Evolutionary conservation across 92 coral and sea anemone species (phyloP), one percentile per base, ranked within the genome.

Genomic region (Paramuricea clavata): DNA sequence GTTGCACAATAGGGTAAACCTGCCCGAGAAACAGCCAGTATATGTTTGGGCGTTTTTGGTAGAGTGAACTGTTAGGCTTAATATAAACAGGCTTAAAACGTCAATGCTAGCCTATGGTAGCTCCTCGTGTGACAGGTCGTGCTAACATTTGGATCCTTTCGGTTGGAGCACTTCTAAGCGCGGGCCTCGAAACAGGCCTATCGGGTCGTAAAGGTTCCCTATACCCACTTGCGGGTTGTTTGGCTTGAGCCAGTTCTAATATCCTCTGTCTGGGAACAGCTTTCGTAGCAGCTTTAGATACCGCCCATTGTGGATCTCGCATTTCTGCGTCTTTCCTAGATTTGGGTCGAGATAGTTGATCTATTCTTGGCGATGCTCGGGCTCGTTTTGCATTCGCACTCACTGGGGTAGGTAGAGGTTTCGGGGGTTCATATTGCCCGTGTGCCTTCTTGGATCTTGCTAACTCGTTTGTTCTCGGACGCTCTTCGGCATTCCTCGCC

Each of bases 231-330:
- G 87, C 92, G 5, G 91, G 86, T 79, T 95, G 94, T 56, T 88
- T 97, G 13, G 98, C 90, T 68, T 92, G 94, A 27, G 97, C 90
- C 7, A 97, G 93, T 44, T 91, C 99, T 35, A 91, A 91, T 0
- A 92, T 93, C 39, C 99, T 83, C 10, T 95, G 93, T 13, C 94
- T 92, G 0, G 99, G 98, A 15, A 91, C 95, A 13, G 92, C 89
- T 36, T 94, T 90, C 31, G 87, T 88, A 31, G 91, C 94, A 1
- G 97, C 92, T 15, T 93, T 93, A 0, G 99, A 85, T 16, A 97
- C 97, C 6, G 90, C 84, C 99, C 99, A 97, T 47, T 88, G 85
- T 21, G 99, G 97, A 22, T 97, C 99, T 61, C 99, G 88, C 39
- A 89, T 76, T 15, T 83, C 91, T 27, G 94, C 91, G 56, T 97